Percentiles rank a stretch among this genome's conserved stretches.
Conservation (phyloP, 2,888 invertebrate genomes). For the Drosophila recens region DNA sequence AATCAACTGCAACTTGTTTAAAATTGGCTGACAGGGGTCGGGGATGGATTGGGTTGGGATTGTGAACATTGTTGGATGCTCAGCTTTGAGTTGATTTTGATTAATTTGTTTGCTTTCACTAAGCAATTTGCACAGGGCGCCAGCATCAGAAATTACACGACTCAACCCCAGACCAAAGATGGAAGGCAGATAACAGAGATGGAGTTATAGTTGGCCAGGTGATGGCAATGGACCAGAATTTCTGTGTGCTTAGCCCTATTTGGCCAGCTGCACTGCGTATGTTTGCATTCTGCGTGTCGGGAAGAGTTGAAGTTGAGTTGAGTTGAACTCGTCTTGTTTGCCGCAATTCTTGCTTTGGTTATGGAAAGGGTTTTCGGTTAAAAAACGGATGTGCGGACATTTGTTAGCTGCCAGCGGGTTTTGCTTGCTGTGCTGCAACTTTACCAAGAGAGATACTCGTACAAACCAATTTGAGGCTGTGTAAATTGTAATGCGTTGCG, state of each 20-base stretch:
- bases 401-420: conserved; percentile 76
- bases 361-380: conserved; percentile 38
- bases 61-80: conserved; percentile 48
- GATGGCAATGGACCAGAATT: conserved; percentile 64
- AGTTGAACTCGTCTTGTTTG: conserved; percentile 10
- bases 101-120: conserved; percentile 76
- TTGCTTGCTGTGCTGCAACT: conserved; percentile 55
- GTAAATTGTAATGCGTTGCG: conserved; percentile 67
- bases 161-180: conserved; percentile 3
- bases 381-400: conserved; percentile 72
- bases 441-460: conserved; percentile 31
- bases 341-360: conserved; percentile 1
- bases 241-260: conserved; percentile 71
- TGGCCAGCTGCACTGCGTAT: conserved; percentile 74
- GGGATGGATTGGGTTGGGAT: not conserved
- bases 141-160: conserved; percentile 16
- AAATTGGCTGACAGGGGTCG: not conserved
- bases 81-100: conserved; percentile 71
- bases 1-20: conserved; percentile 22
- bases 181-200: conserved; percentile 43
- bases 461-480: conserved; percentile 35
- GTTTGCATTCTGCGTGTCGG: conserved; percentile 66
- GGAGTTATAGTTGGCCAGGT: conserved; percentile 70
- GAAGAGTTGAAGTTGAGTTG: conserved; percentile 21
- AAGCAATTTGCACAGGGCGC: conserved; percentile 63